A percentile compares a stretch with the other conserved stretches of the same genome.
Evolutionary conservation across 64 coral and sea anemone species (phyloP).

Genomic region (Dendronephthya gigantea): DNA sequence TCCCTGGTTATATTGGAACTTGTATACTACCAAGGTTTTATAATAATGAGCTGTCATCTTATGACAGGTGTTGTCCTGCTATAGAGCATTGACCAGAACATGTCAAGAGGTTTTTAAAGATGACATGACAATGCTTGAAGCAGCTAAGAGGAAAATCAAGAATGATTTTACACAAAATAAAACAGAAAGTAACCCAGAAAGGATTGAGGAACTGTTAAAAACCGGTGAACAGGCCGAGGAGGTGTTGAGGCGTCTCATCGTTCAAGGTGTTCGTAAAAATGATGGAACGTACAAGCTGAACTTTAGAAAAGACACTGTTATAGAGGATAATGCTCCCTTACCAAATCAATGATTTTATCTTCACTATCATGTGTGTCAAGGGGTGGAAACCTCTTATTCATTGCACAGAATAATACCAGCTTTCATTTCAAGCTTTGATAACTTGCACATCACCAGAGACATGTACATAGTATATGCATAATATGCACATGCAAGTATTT

Average conservation of each 20-base stretch:
- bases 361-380: no score
- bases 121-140: not conserved
- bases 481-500: no score
- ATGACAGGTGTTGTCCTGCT: not conserved
- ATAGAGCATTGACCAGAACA: not conserved
- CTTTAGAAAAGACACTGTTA: not conserved
- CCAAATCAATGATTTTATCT: not conserved
- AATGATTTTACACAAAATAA: not conserved
- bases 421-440: no score
- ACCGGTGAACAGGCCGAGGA: not conserved
- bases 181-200: not conserved
- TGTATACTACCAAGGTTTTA: no score
- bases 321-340: conserved; percentile 11
- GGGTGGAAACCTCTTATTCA: no score
- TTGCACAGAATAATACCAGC: no score
- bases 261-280: not conserved
- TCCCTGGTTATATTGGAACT: no score
- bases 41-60: not conserved
- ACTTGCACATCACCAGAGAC: no score
- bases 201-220: not conserved
- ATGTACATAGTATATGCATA: no score
- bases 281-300: not conserved
- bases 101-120: not conserved
- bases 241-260: not conserved
- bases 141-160: not conserved